Evolutionary conservation across 2,888 invertebrate species (phyloP).

Genomic region (Dorcus parallelipipedus): DNA sequence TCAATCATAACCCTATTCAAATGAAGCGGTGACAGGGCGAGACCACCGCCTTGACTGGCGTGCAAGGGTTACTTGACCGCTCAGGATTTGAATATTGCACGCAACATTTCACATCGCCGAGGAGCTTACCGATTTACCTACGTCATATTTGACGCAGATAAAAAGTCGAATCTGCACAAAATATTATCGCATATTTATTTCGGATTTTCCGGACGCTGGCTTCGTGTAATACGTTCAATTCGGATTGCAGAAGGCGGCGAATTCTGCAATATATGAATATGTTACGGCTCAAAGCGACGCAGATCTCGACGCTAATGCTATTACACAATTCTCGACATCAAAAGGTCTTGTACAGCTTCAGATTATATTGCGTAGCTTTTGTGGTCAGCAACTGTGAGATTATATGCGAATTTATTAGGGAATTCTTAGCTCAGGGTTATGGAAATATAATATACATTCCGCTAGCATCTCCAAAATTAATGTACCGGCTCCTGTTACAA

Average conservation of each 20-base stretch:
- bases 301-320: not conserved
- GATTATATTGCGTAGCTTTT: not conserved
- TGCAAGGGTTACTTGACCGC: not conserved
- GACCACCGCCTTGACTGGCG: too few species aligned
- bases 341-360: not conserved
- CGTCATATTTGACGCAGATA: not conserved
- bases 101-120: not conserved
- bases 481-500: too few species aligned
- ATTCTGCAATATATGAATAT: too few species aligned
- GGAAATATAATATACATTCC: too few species aligned
- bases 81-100: not conserved
- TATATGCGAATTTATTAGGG: not conserved
- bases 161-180: not conserved
- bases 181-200: not conserved
- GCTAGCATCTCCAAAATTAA: too few species aligned
- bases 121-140: not conserved
- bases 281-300: not conserved
- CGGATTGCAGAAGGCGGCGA: too few species aligned
- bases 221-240: not conserved
- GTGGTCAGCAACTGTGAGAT: not conserved
- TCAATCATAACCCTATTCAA: too few species aligned
- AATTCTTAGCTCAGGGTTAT: too few species aligned
- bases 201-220: not conserved
- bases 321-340: not conserved
- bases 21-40: too few species aligned